Conservation (phyloP, 2,797 vertebrate genomes). For the Paedocypris micromegethes region DNA sequence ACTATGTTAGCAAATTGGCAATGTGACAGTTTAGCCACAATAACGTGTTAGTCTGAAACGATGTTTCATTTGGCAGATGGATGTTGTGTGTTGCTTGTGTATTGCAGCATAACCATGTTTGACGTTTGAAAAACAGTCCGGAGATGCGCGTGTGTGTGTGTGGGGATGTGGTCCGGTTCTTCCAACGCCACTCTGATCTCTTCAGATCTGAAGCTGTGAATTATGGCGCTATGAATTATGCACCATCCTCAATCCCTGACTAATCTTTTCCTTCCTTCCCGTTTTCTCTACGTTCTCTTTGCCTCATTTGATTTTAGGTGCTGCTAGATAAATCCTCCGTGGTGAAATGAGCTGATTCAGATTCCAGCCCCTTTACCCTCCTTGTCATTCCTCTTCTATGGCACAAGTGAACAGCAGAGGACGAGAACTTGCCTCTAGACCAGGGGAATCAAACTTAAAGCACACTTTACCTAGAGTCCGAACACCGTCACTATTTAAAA, state of each 20-base stretch:
- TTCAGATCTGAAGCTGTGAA: constrained; percentile 53
- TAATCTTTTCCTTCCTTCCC: constrained; percentile 41
- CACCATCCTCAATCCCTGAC: constrained; percentile 46
- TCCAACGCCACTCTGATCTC: constrained; percentile 53
- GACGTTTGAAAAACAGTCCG: constrained; percentile 42
- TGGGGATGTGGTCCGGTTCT: not conserved
- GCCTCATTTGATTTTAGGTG: constrained; percentile 40
- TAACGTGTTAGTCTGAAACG: too few relatives aligned
- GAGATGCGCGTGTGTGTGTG: constrained; percentile 47
- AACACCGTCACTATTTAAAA: too few relatives aligned
- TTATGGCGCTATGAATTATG: constrained; percentile 55
- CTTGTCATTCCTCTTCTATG: constrained; percentile 50
- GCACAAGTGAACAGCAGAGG: constrained; percentile 24
- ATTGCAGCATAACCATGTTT: constrained; percentile 34
- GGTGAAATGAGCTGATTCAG: constrained; percentile 53
- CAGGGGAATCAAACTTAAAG: constrained; percentile 30
- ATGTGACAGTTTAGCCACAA: too few relatives aligned
- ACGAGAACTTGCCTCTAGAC: constrained; percentile 20
- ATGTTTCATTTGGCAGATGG: not conserved
- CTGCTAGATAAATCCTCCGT: constrained; percentile 42
- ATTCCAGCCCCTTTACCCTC: constrained; percentile 50
- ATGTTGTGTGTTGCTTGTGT: constrained; percentile 11
- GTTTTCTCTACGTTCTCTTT: constrained; percentile 10
- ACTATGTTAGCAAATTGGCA: too few relatives aligned
- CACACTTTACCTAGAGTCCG: too few relatives aligned